These are phyloP conservation scores for Seira musarum DNA, from an alignment of 2,888 invertebrate species.

Conservation along the genomic window DNA sequence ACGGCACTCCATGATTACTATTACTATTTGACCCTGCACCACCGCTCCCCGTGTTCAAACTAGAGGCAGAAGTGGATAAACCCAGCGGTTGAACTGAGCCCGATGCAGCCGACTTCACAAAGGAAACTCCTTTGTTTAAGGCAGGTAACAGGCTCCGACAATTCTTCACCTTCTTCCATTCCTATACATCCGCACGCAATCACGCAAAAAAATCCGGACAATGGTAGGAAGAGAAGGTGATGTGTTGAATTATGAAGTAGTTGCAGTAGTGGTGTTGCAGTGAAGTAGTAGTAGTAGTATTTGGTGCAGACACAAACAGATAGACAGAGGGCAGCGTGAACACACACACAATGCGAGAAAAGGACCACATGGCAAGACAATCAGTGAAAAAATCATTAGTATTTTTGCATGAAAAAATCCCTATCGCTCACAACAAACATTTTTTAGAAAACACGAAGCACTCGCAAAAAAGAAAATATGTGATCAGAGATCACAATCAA, in stretches of 20 bases:
- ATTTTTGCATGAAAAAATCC: not conserved
- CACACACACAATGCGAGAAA: not conserved
- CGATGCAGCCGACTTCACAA: constrained; percentile 64
- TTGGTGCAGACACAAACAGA: not conserved
- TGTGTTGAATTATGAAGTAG: constrained; percentile 4
- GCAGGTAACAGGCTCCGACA: constrained; percentile 67
- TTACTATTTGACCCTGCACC: constrained; percentile 50
- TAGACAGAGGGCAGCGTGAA: not conserved
- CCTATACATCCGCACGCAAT: constrained; percentile 53
- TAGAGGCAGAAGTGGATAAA: constrained; percentile 64
- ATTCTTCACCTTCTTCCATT: constrained; percentile 69
- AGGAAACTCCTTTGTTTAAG: constrained; percentile 66
- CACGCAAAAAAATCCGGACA: constrained; percentile 31
- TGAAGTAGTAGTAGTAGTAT: no score
- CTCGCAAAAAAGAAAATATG: no score
- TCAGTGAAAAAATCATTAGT: not conserved
- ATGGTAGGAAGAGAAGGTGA: not conserved
- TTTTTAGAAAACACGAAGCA: no score
- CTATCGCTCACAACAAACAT: not conserved
- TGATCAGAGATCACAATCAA: no score
- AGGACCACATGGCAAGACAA: not conserved
- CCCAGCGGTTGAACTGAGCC: constrained; percentile 61
- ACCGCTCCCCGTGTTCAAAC: constrained; percentile 55
- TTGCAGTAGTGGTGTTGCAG: not conserved
- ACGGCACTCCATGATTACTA: constrained; percentile 53